Base-by-base conservation (phyloP, 2,113 vertebrate genomes). In the Patagioenas fasciata region DNA sequence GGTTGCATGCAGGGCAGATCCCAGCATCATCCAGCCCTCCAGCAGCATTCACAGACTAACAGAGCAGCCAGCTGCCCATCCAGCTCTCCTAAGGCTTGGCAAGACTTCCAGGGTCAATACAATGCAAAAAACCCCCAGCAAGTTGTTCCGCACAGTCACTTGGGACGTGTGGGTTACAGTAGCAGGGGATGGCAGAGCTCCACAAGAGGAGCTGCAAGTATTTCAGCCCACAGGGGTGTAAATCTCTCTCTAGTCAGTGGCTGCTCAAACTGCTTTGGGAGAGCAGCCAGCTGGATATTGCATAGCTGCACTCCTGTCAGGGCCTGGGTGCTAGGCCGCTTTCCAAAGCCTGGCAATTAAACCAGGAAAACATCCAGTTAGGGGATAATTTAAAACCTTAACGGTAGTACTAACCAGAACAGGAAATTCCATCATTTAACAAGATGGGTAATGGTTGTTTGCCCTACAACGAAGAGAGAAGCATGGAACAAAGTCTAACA, bases 71-170 rank as follows among this genome's bases (percentile, higher is more conserved):
- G 92, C 88, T 90, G 75, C 53, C 79, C 14, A 5, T 74, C 69
- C 85, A 91, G 90, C 85, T 71, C 95, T 96, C 88, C 93, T 82
- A 84, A 80, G 93, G 92, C 88, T 96, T 96, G 93, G 96, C 90
- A 95, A 67, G 82, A 21, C 65, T 64, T 60, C 51, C 36, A 67
- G 84, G 84, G 91, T 93, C 75, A 91, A 42, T 5, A 14, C 53
- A 71, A 51, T 67, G 54, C 58, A 75, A 75, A 92, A 84, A 50
- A 38, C 2, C 5, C 48, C 29, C 69, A 19, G 42, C 69, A 48
- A 64, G 31, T 19, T 73, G 42, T 58, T 91, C 58, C 31, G 53
- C 5, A 2, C 50, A 50, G 38, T 58, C 48, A 6, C 64, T 85
- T 71, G 83, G 36, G 67, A 83, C 88, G 69, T 10, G 40, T 0